phyloP scores from a whole-genome alignment of 2,113 vertebrate species.

The Platichthys flesus region DNA sequence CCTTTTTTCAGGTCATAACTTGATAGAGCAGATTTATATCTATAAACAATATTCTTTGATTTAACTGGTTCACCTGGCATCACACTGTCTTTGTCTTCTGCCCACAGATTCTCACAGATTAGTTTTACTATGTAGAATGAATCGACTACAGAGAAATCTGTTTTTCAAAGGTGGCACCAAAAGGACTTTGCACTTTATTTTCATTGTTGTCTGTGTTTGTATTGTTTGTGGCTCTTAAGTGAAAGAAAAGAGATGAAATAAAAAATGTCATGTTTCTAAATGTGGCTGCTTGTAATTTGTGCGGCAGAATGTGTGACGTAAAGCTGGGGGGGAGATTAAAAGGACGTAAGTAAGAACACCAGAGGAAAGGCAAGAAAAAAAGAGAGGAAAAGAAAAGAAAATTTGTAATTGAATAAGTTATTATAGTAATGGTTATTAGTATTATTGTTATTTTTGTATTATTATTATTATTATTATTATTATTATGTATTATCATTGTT shows the following conservation, averaged over 20 bases:
- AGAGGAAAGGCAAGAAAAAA: background rate
- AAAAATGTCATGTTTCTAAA: slow-evolving; percentile 48
- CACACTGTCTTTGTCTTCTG: slow-evolving; percentile 14
- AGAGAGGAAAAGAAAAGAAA: background rate
- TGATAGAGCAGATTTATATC: slow-evolving; percentile 8
- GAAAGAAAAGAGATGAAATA: slow-evolving; percentile 46
- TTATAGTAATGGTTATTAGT: too few species aligned
- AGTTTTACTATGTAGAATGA: slow-evolving; percentile 17
- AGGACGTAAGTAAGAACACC: too few species aligned
- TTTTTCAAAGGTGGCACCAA: slow-evolving; percentile 39
- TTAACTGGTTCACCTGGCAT: slow-evolving; percentile 11
- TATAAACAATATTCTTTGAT: background rate
- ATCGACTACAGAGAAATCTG: slow-evolving; percentile 25
- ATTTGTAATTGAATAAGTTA: background rate
- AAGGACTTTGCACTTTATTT: slow-evolving; percentile 78
- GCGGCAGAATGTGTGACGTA: background rate
- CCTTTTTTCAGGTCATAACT: background rate
- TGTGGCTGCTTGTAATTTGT: background rate
- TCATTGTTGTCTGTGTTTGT: slow-evolving; percentile 45
- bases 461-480: background rate
- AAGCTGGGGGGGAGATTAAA: background rate
- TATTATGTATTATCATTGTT: background rate
- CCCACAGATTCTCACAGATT: slow-evolving; percentile 1
- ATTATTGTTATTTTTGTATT: too few species aligned
- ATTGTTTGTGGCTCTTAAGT: slow-evolving; percentile 47